Evolutionary conservation across 2,888 invertebrate genomes (phyloP), one percentile per base, ranked within the genome.

Genomic region (Barypeithes pellucidus): DNA sequence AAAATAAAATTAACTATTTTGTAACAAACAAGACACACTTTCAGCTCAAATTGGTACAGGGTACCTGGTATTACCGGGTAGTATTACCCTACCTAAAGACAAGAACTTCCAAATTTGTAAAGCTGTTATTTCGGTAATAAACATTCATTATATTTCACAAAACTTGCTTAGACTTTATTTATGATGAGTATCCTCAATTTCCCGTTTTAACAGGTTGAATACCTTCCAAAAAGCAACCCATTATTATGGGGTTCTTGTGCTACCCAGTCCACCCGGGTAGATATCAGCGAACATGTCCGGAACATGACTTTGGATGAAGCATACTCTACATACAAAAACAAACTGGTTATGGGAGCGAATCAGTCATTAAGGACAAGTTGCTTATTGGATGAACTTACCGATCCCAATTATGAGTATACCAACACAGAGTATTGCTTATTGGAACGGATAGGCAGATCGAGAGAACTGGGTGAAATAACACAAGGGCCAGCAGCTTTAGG

Each of bases 401-500:
- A 86, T 76, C 86, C 87, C 20, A 82, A 82, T n/a, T 81, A 88
- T 0, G 88, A 89, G 39, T 78, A 93, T 11, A 86, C 86, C 3
- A 79, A 87, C 4, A 83, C 88, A n/a, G 90, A 91, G 72, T 95
- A 92, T 81, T 91, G 92, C 79, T 86, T 94, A 39, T 85, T 94
- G 71, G 95, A 95, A 85, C 86, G 91, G 79, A 91, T 95, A 39
- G 95, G 93, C 0, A 89, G 94, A 73, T 86, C 92, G 0, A 94
- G 41, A 88, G 88, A 76, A 89, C 89, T 77, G 94, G 95, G 0
- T 92, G 93, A 85, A 50, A 65, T 73, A 39, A 73, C 73, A 9
- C 33, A 59, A 4, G 73, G 73, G 3, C 52, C 52, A 12, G 18
- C 41, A 20, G 61, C 76, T 16, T 36, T 74, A 24, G 11, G 45